These are phyloP conservation scores for Eristalinus aeneus DNA, from an alignment of 2,888 invertebrate species.

Conservation along the genomic window DNA sequence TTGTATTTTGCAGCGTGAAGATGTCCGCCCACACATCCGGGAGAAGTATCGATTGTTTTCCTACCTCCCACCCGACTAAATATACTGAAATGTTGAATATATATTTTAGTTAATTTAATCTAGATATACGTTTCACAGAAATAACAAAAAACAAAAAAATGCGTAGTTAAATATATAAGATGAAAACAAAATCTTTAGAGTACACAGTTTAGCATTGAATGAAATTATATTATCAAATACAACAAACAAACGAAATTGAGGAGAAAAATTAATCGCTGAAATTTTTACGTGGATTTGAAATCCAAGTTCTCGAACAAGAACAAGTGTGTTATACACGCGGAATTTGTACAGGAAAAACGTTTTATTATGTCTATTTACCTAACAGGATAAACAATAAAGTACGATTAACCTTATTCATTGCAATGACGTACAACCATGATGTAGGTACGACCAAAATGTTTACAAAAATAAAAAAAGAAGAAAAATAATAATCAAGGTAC, in stretches of 20 bases:
- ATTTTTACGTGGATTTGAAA: conserved; percentile 68
- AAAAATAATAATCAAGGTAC: conserved; percentile 12
- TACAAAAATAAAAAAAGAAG: conserved; percentile 45
- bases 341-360: conserved; percentile 68
- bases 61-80: conserved; percentile 92
- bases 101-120: conserved; percentile 58
- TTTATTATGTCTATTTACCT: conserved; percentile 55
- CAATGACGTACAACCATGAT: conserved; percentile 67
- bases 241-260: conserved; percentile 25
- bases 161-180: conserved; percentile 20
- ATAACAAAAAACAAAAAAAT: conserved; percentile 26
- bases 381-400: conserved; percentile 18
- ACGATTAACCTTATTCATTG: conserved; percentile 43
- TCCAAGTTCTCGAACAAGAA: conserved; percentile 45
- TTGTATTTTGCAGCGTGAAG: conserved; percentile 87
- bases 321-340: conserved; percentile 61
- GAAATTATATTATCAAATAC: background rate
- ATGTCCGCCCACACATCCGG: conserved; percentile 94
- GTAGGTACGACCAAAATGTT: conserved; percentile 58
- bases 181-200: background rate
- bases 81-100: background rate
- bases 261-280: conserved; percentile 34
- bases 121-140: conserved; percentile 62
- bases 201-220: background rate
- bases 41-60: conserved; percentile 95